Percentiles rank a stretch among this genome's conserved stretches.
Conservation (phyloP, 2,888 invertebrate species). For the Erebia epiphron region DNA sequence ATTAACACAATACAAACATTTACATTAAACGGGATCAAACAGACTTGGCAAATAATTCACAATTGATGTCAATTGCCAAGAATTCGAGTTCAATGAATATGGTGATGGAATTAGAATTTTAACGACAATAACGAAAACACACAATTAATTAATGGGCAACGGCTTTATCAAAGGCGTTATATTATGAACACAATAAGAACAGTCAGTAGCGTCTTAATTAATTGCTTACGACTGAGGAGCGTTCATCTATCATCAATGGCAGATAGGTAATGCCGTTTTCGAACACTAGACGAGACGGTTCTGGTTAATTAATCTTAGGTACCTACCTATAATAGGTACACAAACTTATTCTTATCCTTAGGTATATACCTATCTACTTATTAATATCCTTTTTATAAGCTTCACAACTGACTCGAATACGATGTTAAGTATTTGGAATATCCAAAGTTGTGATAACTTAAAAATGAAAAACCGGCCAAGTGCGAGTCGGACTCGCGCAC, state of each 20-base stretch:
- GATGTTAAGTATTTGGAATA: no score
- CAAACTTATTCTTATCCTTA: neutral
- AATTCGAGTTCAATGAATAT: slow-evolving; percentile 31
- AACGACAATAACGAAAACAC: slow-evolving; percentile 27
- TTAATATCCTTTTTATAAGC: no score
- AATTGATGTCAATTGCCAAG: slow-evolving; percentile 35
- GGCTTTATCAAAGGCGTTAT: slow-evolving; percentile 30
- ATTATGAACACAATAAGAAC: slow-evolving; percentile 23
- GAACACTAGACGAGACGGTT: neutral
- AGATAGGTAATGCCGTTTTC: slow-evolving; percentile 18
- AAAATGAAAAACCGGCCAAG: no score
- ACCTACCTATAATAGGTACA: neutral
- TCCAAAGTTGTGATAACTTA: no score
- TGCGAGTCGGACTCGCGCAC: no score
- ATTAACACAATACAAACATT: slow-evolving; percentile 18
- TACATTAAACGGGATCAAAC: slow-evolving; percentile 20
- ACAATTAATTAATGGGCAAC: slow-evolving; percentile 27
- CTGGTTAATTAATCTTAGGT: neutral
- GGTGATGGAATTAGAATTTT: slow-evolving; percentile 26
- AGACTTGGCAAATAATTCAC: slow-evolving; percentile 24
- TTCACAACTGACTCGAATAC: no score
- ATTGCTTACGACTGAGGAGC: slow-evolving; percentile 24
- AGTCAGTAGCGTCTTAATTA: slow-evolving; percentile 27
- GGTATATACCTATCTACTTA: neutral
- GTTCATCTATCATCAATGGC: slow-evolving; percentile 26